Conservation (phyloP, 2,888 invertebrate genomes). For the Napeogenes sylphis region DNA sequence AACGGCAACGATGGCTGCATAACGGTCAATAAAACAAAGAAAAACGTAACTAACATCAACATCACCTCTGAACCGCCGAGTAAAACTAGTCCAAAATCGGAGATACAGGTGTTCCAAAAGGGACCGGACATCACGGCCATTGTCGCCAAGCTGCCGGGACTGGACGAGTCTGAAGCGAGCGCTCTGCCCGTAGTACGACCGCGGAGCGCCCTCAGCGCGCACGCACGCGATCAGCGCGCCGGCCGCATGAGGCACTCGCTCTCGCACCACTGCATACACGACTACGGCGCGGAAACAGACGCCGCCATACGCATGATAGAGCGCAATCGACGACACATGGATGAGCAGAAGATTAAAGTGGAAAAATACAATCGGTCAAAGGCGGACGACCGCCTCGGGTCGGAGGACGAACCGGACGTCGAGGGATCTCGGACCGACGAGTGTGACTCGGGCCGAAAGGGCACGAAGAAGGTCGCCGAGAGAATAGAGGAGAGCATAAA, state of each 20-base stretch:
- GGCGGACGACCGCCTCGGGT: constrained; percentile 65
- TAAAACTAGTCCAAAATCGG: constrained; percentile 68
- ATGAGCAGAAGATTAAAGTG: constrained; percentile 73
- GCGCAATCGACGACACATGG: constrained; percentile 78
- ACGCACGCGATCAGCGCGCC: constrained; percentile 66
- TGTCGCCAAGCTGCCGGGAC: constrained; percentile 80
- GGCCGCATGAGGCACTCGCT: constrained; percentile 65
- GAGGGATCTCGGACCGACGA: constrained; percentile 46
- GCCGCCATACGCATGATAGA: constrained; percentile 77
- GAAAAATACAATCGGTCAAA: constrained; percentile 59
- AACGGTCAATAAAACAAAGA: constrained; percentile 77
- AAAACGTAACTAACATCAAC: constrained; percentile 84
- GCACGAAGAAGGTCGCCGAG: constrained; percentile 63
- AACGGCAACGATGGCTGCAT: constrained; percentile 67
- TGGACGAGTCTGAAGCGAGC: constrained; percentile 63
- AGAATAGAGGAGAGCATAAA: constrained; percentile 70
- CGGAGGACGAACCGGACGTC: constrained; percentile 62
- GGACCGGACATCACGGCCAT: constrained; percentile 88
- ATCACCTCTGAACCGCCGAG: constrained; percentile 78
- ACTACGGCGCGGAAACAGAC: constrained; percentile 79
- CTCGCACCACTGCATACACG: constrained; percentile 72
- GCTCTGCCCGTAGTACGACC: constrained; percentile 71
- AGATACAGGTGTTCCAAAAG: constrained; percentile 85
- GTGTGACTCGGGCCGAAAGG: constrained; percentile 51
- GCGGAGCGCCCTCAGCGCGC: constrained; percentile 68